Percentiles rank a stretch among this genome's conserved stretches.
These are phyloP conservation scores for Calameuta filiformis DNA, from an alignment of 2,888 invertebrate genomes.

Conservation along the genomic window DNA sequence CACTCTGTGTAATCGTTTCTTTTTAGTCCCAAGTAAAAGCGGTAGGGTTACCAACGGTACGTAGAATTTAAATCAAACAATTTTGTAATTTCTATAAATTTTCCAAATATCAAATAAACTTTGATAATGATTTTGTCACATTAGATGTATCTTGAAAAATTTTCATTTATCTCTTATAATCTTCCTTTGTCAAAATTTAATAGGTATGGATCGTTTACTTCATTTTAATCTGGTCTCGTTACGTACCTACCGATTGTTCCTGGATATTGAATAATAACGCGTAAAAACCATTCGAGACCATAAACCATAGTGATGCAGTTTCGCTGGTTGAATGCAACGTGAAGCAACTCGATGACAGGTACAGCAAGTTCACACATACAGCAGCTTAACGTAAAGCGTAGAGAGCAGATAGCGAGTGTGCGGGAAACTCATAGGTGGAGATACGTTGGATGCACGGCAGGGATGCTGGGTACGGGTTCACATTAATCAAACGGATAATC, in stretches of 20 bases:
- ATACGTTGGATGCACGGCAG: conserved; percentile 10
- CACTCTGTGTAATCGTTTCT: not conserved
- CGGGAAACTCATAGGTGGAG: not conserved
- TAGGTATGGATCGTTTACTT: not conserved
- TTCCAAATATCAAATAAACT: not conserved
- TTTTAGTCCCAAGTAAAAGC: not conserved
- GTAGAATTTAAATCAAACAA: too few species aligned
- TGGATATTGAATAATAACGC: conserved; percentile 43
- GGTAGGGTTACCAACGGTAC: not conserved
- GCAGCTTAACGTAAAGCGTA: conserved; percentile 19
- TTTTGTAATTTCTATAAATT: too few species aligned
- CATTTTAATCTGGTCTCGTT: conserved; percentile 16
- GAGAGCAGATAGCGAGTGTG: not conserved
- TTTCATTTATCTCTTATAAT: too few species aligned
- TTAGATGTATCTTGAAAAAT: too few species aligned
- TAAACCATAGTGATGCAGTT: conserved; percentile 38
- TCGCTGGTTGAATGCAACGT: conserved; percentile 36
- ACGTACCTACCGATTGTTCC: conserved; percentile 29
- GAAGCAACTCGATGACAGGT: conserved; percentile 40
- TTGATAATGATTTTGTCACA: not conserved
- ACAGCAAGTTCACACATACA: conserved; percentile 5
- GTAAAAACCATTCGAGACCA: conserved; percentile 41
- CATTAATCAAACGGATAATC: conserved; percentile 46
- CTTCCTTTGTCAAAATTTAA: too few species aligned
- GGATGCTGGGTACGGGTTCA: conserved; percentile 21